These are phyloP conservation scores for Apoda limacodes DNA, from an alignment of 2,888 invertebrate species.

Conservation along the genomic window DNA sequence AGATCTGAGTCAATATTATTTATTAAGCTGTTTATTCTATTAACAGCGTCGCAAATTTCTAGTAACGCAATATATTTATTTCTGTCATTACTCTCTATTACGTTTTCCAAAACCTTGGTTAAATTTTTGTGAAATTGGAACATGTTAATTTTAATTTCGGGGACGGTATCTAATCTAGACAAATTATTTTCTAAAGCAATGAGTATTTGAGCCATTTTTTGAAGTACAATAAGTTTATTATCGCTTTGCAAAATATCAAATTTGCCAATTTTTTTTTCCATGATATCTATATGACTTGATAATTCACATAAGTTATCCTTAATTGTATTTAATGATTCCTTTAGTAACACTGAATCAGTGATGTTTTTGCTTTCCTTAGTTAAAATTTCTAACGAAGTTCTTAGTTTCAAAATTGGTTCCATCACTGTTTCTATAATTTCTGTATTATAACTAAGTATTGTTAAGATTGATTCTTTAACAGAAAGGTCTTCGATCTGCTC, in stretches of 20 bases:
- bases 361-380: conserved; percentile 31
- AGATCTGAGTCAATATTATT: conserved; percentile 37
- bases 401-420: conserved; percentile 72
- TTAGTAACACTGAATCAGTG: too few relatives aligned
- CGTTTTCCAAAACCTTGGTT: conserved; percentile 67
- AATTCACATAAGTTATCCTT: conserved; percentile 44
- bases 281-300: conserved; percentile 34
- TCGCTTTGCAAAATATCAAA: conserved; percentile 54
- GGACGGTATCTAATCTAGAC: conserved; percentile 33
- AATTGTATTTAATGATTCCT: too few relatives aligned
- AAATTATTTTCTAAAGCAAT: conserved; percentile 53
- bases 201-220: conserved; percentile 58
- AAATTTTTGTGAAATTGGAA: conserved; percentile 57
- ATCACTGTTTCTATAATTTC: conserved; percentile 74
- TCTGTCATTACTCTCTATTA: conserved; percentile 61
- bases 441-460: conserved; percentile 59
- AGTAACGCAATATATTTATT: conserved; percentile 46
- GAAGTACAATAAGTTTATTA: conserved; percentile 50
- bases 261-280: conserved; percentile 40
- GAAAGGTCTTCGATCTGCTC: conserved; percentile 63
- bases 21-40: conserved; percentile 41
- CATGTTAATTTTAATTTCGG: conserved; percentile 38
- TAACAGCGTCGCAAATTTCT: conserved; percentile 50
- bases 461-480: conserved; percentile 56
- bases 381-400: conserved; percentile 66